Evolutionary conservation across 2,888 invertebrate genomes (phyloP), one percentile per base, ranked within the genome.

Genomic region (Dynastes grantii): DNA sequence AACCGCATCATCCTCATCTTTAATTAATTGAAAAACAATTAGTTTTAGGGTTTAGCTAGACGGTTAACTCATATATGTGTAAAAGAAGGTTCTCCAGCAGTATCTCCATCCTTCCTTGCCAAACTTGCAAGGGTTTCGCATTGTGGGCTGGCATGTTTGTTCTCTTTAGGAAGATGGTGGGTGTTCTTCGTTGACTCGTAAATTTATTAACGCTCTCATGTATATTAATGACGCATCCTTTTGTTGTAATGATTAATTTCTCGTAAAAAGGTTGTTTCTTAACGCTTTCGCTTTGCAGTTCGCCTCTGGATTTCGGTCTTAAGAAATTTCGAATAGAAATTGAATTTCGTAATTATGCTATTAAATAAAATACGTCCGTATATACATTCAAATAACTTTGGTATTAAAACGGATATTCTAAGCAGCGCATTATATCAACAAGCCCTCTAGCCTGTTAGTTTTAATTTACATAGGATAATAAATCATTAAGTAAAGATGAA

Each of bases 11-110:
- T 16, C 65, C 9, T 16, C 65, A 13, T 4, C 37, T 4, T 65
- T 65, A 11, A n/a, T 32, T 40, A 40, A 65, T 65, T 40, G 65
- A 65, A 65, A 65, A 65, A 65, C 65, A 65, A 65, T 65, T 65
- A 65, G 65, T 65, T 65, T 13, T 3, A 40, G 65, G 11, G 45
- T 8, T 11, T 45, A 45, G 45, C 45, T 45, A 45, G 11, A 11
- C 2, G 45, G 45, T 45, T 45, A 45, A 45, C 45, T 45, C 45
- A 0, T 45, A 65, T n/a, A 40, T 13, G 32, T 63, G 32, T 37
- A 37, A 37, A 37, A 5, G 32, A 37, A 37, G 5, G 32, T 37
- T 4, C 32, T 32, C 32, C 32, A 32, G 32, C 32, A 2, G 63
- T 65, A 6, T n/a, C 16, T 40, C n/a, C 40, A 1, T 2, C n/a